Base-by-base conservation (phyloP, 2,888 invertebrate species). In the Orgyia antiqua region DNA sequence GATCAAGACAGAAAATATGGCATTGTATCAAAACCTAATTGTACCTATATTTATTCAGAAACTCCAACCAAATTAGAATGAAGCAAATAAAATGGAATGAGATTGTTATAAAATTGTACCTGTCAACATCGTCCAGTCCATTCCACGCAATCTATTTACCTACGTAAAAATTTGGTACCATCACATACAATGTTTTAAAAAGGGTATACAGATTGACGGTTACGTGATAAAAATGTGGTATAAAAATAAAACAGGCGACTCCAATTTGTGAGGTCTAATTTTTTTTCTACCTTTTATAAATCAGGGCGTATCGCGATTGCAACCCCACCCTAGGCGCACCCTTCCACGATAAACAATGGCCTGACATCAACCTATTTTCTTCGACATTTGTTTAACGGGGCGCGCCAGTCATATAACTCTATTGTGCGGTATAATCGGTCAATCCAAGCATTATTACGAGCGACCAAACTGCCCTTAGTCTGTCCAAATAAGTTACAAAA, bases 331-430 rank as follows among this genome's bases (percentile, higher is more conserved):
- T 58, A 37, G 51, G 65, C 79, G 64, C 79, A 47, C 77, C 79
- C 70, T 51, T 31, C 27, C 47, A 47, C 58, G 49, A 69, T 74
- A 77, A 76, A 76, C 68, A 64, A 58, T 48, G 52, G 58, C 55
- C 55, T 35, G 39, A 49, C 54, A 37, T 48, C 58, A 46, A 51
- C 67, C 69, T 60, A 72, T 68, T 70, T 68, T 68, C 73, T 68
- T 70, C 63, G 66, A 60, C 74, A 73, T 78, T 79, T 72, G 68
- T 65, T 54, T 43, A 63, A 64, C 58, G 51, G 74, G 80, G 82
- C 66, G 79, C 69, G 78, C 52, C 70, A 59, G 60, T 54, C 48
- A 52, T 70, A 74, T 65, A 69, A 61, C 62, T 67, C 67, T 67
- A 71, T 71, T 65, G 50, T 36, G 48, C 65, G 62, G 71, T 68